These are phyloP conservation scores for Rhopilema esculentum DNA, from an alignment of 30 jellyfish, hydroid and myxozoan species.

Conservation along the genomic window DNA sequence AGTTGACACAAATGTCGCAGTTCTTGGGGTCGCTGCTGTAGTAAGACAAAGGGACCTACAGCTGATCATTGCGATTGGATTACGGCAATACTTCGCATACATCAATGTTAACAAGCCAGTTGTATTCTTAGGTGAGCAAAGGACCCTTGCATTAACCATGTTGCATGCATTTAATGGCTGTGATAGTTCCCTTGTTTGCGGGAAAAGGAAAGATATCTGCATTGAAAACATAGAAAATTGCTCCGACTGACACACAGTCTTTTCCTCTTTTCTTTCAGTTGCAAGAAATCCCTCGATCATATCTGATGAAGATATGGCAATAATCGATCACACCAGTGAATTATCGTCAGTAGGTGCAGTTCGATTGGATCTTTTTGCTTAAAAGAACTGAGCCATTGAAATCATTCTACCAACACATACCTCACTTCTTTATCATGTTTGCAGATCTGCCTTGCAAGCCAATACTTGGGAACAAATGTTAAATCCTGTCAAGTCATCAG, in stretches of 20 bases:
- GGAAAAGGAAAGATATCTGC: no score
- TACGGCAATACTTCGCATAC: slow-evolving; percentile 5
- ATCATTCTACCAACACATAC: no score
- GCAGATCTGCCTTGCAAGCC: no score
- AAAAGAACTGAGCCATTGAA: no score
- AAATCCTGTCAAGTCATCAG: slow-evolving; percentile 19
- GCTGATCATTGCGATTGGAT: slow-evolving; percentile 11
- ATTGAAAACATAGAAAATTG: slow-evolving; percentile 26
- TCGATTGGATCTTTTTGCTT: no score
- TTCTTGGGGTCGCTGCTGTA: slow-evolving; percentile 42
- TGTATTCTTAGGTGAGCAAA: slow-evolving; percentile 16
- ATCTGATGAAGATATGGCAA: no score
- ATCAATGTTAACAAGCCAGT: slow-evolving; percentile 3
- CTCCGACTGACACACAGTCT: slow-evolving; percentile 23
- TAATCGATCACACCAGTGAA: no score
- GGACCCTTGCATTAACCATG: slow-evolving; percentile 30
- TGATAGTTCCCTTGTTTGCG: no score
- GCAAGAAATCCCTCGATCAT: not conserved
- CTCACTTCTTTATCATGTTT: no score
- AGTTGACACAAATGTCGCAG: slow-evolving; percentile 38
- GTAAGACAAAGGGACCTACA: slow-evolving; percentile 12
- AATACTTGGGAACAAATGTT: slow-evolving; percentile 39
- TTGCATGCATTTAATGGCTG: slow-evolving; percentile 33
- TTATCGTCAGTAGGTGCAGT: no score
- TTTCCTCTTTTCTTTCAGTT: slow-evolving; percentile 11